Base-by-base conservation (phyloP, 2,797 vertebrate genomes). In the Sebastes paucispinis region DNA sequence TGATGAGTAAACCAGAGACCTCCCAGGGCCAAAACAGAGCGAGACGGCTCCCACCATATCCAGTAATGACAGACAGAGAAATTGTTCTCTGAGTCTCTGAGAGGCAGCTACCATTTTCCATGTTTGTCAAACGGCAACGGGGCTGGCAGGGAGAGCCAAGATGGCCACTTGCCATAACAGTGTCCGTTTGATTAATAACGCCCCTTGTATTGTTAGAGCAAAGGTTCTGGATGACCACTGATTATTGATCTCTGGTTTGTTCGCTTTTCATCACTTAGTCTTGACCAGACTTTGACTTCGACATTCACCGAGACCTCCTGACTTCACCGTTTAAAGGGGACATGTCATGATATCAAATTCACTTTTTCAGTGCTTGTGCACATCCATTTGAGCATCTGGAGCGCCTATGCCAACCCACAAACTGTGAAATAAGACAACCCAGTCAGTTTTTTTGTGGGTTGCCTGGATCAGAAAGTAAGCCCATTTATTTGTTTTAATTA, bases 1-100 rank as follows among this genome's bases (percentile, higher is more conserved):
- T 52, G 86, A 91, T 89, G 90, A 91, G 89, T 87, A 92, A 92
- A 92, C 85, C 88, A 82, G 75, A 87, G 88, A 91, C 85, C 86
- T 89, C 92, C 80, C 85, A 84, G 81, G 84, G 84, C 78, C 86
- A 84, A 78, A 87, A 81, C 68, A 73, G 50, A 85, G 65, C 65
- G 82, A 75, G 79, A 86, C 75, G 77, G 59, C 73, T 83, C 75
- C 78, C 63, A 73, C 75, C 73, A 60, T 66, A 69, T 77, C 69
- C 79, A 80, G 82, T 78, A 76, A 88, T 87, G 83, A 91, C 86
- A 89, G 75, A 80, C 58, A 75, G 79, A 86, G 68, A 82, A 75
- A 89, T 65, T 52, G 75, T 47, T 47, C 82, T 79, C 69, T 1
- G 27, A 65, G 80, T 71, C 83, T 88, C 50, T 43, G 32, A 73